Percentiles rank a stretch among this genome's conserved stretches.
phyloP scores from a whole-genome alignment of 1,140 invertebrate genomes.

The Mercenaria mercenaria region DNA sequence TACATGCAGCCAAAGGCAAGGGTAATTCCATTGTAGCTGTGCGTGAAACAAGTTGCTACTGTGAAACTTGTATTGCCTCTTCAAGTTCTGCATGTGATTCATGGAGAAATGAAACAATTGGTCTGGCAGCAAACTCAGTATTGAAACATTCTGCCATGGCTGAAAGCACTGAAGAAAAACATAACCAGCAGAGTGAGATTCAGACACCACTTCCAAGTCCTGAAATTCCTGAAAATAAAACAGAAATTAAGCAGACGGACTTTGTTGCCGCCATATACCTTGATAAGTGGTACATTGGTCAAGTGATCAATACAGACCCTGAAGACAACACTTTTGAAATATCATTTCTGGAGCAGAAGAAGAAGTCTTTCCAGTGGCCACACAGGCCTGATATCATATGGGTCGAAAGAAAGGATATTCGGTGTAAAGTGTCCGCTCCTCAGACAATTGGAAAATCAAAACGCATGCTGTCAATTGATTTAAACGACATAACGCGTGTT shows the following conservation, averaged over 20 bases:
- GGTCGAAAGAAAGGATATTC: not conserved
- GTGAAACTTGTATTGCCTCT: not conserved
- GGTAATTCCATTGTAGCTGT: too few relatives aligned
- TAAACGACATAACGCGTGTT: too few relatives aligned
- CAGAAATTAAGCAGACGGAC: not conserved
- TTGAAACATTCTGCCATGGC: not conserved
- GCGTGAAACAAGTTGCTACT: too few relatives aligned
- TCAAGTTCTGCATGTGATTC: not conserved
- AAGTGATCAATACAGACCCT: not conserved
- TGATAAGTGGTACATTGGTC: constrained; percentile 36
- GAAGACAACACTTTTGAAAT: constrained; percentile 17
- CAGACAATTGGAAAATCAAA: constrained; percentile 1
- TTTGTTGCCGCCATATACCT: constrained; percentile 21
- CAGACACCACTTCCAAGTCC: too few relatives aligned
- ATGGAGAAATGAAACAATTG: not conserved
- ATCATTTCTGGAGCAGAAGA: constrained; percentile 9
- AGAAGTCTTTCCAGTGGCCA: constrained; percentile 17
- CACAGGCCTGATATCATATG: constrained; percentile 2
- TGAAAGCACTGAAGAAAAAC: not conserved
- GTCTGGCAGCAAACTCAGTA: not conserved
- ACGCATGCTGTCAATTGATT: not conserved
- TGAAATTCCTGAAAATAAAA: not conserved
- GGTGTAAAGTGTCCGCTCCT: too few relatives aligned
- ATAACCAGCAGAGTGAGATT: too few relatives aligned
- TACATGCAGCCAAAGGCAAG: constrained; percentile 53